These are phyloP conservation scores for Panzeria rudis DNA, from an alignment of 2,888 invertebrate genomes.

Conservation along the genomic window DNA sequence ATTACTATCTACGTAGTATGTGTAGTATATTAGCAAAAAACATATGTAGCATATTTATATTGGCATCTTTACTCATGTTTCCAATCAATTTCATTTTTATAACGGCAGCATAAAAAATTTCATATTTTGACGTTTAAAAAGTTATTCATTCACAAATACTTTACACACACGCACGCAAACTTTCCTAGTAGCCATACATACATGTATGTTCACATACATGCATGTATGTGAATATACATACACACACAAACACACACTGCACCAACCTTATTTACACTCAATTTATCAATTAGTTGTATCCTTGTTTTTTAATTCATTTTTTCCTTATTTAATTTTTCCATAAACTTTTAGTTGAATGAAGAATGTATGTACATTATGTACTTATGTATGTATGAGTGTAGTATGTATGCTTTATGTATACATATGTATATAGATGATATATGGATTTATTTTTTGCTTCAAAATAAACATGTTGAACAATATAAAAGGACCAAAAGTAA, in stretches of 20 bases:
- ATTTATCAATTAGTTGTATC: slow-evolving; percentile 53
- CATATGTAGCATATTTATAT: not conserved
- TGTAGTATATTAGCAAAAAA: not conserved
- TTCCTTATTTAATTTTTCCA: slow-evolving; percentile 22
- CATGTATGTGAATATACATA: not conserved
- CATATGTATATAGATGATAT: not conserved
- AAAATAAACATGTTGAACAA: slow-evolving; percentile 8
- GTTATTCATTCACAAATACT: not conserved
- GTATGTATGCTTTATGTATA: slow-evolving; percentile 17
- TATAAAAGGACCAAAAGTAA: not conserved
- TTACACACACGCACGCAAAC: not conserved
- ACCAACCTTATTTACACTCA: slow-evolving; percentile 45
- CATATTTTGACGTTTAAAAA: slow-evolving; percentile 24
- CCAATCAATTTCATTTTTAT: slow-evolving; percentile 30
- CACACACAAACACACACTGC: not conserved
- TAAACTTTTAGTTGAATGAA: slow-evolving; percentile 28
- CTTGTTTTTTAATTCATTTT: slow-evolving; percentile 33
- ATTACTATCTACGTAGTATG: not conserved
- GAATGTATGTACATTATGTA: slow-evolving; percentile 17
- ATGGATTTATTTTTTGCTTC: not conserved
- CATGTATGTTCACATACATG: not conserved
- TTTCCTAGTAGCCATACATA: not conserved
- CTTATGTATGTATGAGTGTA: slow-evolving; percentile 32
- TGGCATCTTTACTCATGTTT: slow-evolving; percentile 38
- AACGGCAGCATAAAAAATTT: not conserved